Evolutionary conservation across 2,797 vertebrate genomes (phyloP).

Genomic region (Hipposideros larvatus): DNA sequence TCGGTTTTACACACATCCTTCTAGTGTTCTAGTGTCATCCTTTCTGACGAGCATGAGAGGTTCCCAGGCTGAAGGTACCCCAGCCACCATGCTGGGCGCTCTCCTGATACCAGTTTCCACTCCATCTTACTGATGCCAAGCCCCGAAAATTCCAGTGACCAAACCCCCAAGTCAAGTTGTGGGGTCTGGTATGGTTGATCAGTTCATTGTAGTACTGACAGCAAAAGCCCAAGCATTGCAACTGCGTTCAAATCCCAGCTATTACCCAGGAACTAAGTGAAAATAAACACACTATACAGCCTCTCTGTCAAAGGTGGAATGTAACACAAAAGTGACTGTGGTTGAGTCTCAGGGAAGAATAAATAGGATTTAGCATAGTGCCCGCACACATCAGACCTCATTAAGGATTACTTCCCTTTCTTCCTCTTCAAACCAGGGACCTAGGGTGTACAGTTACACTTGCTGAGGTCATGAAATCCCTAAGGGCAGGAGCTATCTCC

Average conservation of each 20-base stretch:
- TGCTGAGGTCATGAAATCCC: not conserved
- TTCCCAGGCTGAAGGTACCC: not conserved
- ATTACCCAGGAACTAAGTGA: not conserved
- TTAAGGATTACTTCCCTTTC: not conserved
- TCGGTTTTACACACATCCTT: not conserved
- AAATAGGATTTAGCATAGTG: not conserved
- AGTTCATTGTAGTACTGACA: not conserved
- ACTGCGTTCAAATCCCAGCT: not conserved
- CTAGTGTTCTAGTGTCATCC: not conserved
- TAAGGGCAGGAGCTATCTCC: not conserved
- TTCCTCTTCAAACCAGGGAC: not conserved
- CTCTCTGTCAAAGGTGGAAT: not conserved
- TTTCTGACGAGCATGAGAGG: not conserved
- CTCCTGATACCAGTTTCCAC: not conserved
- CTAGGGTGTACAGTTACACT: too few species aligned
- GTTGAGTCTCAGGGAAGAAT: not conserved
- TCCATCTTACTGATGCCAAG: not conserved
- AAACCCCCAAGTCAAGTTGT: not conserved
- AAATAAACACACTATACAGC: not conserved
- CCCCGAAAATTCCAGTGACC: not conserved
- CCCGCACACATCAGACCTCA: not conserved
- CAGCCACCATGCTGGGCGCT: not conserved
- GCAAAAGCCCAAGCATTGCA: not conserved
- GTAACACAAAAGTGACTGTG: not conserved
- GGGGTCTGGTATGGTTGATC: not conserved